phyloP scores from a whole-genome alignment of 2,113 vertebrate species.

The Suricata suricatta region DNA sequence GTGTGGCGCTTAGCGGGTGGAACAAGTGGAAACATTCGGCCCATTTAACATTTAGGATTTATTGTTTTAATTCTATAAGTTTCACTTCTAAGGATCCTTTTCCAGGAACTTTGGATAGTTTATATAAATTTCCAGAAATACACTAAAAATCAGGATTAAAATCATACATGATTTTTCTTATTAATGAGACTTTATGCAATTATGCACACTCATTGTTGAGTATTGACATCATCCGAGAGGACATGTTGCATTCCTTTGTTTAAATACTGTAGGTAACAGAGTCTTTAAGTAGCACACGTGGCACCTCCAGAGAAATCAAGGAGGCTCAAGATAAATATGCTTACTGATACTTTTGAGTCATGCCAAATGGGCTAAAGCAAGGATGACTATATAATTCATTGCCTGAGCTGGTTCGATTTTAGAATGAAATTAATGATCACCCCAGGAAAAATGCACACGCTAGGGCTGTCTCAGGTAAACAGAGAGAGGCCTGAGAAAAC shows the following conservation, averaged over 20 bases:
- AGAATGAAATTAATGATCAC: neutral
- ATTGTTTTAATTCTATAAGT: neutral
- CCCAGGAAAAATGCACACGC: neutral
- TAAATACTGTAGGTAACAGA: neutral
- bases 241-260: neutral
- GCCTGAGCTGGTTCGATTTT: neutral
- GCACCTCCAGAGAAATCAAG: neutral
- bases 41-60: neutral
- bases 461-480: neutral
- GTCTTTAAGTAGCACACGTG: neutral
- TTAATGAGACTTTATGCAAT: neutral
- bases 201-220: neutral
- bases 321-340: neutral
- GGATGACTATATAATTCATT: neutral
- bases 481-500: neutral
- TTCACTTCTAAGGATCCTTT: neutral
- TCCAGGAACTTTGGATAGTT: neutral
- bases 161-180: neutral
- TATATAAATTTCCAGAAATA: neutral
- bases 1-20: neutral
- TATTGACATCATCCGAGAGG: neutral
- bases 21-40: neutral
- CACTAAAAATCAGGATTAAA: neutral
- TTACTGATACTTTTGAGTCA: neutral
- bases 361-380: neutral